A percentile compares a stretch with the other conserved stretches of the same genome.
phyloP scores from a whole-genome alignment of 1,140 invertebrate species.

The Cyclargus thomasi region DNA sequence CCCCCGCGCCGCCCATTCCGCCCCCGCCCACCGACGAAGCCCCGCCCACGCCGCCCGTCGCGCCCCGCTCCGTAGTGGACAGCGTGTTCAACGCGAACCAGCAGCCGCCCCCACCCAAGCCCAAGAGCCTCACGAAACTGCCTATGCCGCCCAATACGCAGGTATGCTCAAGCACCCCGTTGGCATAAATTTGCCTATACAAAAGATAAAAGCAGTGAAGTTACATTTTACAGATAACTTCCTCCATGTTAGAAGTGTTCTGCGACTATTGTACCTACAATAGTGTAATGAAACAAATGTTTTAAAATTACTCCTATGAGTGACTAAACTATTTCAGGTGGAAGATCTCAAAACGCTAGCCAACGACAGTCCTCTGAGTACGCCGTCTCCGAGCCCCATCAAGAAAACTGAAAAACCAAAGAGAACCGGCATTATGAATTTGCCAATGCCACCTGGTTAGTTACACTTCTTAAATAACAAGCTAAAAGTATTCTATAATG shows the following conservation, averaged over 20 bases:
- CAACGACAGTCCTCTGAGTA: conserved; percentile 82
- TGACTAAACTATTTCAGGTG: conserved; percentile 66
- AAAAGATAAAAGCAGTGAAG: no score
- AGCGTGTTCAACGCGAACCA: conserved; percentile 56
- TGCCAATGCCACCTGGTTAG: conserved; percentile 91
- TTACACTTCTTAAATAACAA: conserved; percentile 21
- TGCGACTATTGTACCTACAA: no score
- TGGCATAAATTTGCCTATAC: no score
- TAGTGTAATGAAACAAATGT: no score
- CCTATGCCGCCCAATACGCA: conserved; percentile 91
- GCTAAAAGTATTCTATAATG: no score
- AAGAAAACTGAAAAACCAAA: conserved; percentile 73
- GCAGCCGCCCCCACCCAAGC: conserved; percentile 58
- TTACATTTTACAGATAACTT: no score
- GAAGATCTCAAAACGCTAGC: conserved; percentile 81
- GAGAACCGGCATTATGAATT: conserved; percentile 84
- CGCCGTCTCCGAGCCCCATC: conserved; percentile 71
- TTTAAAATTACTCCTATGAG: no score
- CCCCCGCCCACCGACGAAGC: not conserved
- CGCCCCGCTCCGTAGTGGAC: conserved; percentile 63
- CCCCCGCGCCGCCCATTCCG: not conserved
- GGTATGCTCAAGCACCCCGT: no score
- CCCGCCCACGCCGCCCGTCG: conserved; percentile 36
- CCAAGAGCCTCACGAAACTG: conserved; percentile 82
- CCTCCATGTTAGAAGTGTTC: no score